Evolutionary conservation across 2,888 invertebrate genomes (phyloP).

Genomic region (Argynnis bischoffii): DNA sequence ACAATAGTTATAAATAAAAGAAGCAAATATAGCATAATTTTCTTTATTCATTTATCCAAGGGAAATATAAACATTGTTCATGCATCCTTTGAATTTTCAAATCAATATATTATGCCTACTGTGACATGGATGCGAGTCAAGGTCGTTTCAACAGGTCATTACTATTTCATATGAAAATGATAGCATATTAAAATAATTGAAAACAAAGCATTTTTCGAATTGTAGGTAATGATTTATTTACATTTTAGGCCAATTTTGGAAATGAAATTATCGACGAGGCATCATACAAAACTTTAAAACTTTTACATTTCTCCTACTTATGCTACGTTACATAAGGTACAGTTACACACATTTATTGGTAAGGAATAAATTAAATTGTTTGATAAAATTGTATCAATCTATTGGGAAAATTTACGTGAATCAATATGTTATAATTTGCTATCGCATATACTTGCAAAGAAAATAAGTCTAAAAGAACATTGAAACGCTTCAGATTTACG

Average conservation of each 20-base stretch:
- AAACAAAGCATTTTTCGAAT: background rate
- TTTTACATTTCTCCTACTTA: constrained; percentile 11
- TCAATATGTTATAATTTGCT: too few relatives aligned
- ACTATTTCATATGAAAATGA: background rate
- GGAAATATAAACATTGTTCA: constrained; percentile 56
- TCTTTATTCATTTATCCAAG: constrained; percentile 63
- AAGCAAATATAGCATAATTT: constrained; percentile 27
- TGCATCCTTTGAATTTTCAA: constrained; percentile 43
- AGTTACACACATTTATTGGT: constrained; percentile 10
- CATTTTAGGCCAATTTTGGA: constrained; percentile 34
- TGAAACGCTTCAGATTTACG: too few relatives aligned
- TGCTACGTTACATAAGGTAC: constrained; percentile 9
- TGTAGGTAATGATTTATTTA: constrained; percentile 32
- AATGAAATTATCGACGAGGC: constrained; percentile 6
- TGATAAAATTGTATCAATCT: too few relatives aligned
- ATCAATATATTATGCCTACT: constrained; percentile 26
- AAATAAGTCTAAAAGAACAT: too few relatives aligned
- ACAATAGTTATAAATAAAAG: constrained; percentile 15
- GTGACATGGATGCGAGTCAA: constrained; percentile 7
- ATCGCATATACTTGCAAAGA: too few relatives aligned
- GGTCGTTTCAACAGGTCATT: background rate
- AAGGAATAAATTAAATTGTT: background rate
- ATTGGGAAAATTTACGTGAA: too few relatives aligned
- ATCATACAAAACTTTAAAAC: constrained; percentile 12
- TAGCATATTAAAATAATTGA: background rate